Percentiles rank a stretch among this genome's conserved stretches.
Conservation (phyloP, 2,888 invertebrate species). For the Drosophila picticornis region DNA sequence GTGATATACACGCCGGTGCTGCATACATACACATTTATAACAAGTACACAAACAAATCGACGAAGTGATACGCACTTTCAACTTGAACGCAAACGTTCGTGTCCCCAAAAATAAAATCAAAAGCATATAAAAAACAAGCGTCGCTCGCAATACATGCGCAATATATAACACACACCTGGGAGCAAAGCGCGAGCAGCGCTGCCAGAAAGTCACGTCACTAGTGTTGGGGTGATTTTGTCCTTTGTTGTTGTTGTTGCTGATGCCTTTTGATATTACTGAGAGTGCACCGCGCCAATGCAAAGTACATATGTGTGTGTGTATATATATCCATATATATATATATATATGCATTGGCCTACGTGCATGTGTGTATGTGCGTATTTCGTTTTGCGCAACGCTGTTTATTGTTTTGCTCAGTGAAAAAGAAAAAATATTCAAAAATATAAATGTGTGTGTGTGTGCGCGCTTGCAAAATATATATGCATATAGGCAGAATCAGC, state of each 20-base stretch:
- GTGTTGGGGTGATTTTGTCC: slow-evolving; percentile 43
- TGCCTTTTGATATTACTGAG: slow-evolving; percentile 24
- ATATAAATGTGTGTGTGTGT: slow-evolving; percentile 7
- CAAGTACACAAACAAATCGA: slow-evolving; percentile 11
- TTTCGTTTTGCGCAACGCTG: slow-evolving; percentile 49
- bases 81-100: slow-evolving; percentile 49
- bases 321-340: not conserved
- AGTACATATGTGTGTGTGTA: slow-evolving; percentile 6
- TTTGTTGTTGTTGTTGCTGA: slow-evolving; percentile 37
- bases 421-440: slow-evolving; percentile 7
- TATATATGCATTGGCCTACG: not conserved
- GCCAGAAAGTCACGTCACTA: slow-evolving; percentile 65
- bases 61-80: slow-evolving; percentile 53
- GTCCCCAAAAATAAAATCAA: slow-evolving; percentile 65
- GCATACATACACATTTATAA: slow-evolving; percentile 14
- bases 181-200: slow-evolving; percentile 44
- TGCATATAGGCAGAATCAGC: slow-evolving; percentile 19
- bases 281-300: slow-evolving; percentile 66
- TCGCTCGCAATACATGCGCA: slow-evolving; percentile 33
- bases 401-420: slow-evolving; percentile 52
- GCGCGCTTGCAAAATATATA: slow-evolving; percentile 9
- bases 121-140: slow-evolving; percentile 26
- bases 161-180: slow-evolving; percentile 60
- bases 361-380: slow-evolving; percentile 32
- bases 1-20: slow-evolving; percentile 33